A percentile compares a stretch with the other conserved stretches of the same genome.
Conservation (phyloP, 2,888 invertebrate genomes). For the Drosophila peninsularis region DNA sequence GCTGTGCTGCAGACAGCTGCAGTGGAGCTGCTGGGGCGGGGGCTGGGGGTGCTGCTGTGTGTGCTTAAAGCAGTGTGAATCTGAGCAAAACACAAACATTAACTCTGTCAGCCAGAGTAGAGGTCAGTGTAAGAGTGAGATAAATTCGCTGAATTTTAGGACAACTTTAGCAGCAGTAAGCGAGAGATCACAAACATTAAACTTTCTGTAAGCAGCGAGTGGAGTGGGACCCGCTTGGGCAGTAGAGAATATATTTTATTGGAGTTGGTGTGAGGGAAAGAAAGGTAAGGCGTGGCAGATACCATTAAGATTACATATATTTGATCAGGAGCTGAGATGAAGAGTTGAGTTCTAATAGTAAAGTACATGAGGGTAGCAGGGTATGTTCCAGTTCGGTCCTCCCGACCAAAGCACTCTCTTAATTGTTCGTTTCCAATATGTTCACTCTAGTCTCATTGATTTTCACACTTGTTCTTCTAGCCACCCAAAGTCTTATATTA, state of each 20-base stretch:
- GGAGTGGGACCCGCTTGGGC: not conserved
- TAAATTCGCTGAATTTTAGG: slow-evolving; percentile 12
- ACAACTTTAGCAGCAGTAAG: slow-evolving; percentile 18
- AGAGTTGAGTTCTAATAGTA: too few relatives aligned
- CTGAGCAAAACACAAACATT: slow-evolving; percentile 29
- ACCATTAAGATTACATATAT: too few relatives aligned
- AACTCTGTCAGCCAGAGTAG: slow-evolving; percentile 3
- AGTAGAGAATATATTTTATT: not conserved
- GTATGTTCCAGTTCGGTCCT: too few relatives aligned
- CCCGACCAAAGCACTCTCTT: too few relatives aligned
- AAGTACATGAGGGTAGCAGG: too few relatives aligned
- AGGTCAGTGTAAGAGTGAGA: slow-evolving; percentile 12
- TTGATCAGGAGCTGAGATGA: too few relatives aligned
- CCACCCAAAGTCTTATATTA: too few relatives aligned
- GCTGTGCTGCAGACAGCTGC: not conserved
- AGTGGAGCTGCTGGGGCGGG: not conserved
- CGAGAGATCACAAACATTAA: not conserved
- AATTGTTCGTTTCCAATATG: too few relatives aligned
- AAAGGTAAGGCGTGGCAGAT: too few relatives aligned
- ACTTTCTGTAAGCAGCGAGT: not conserved
- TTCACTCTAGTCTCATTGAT: not conserved
- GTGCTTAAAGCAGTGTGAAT: slow-evolving; percentile 15
- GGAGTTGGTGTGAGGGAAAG: too few relatives aligned
- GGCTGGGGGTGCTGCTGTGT: too few relatives aligned
- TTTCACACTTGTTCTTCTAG: not conserved